A percentile compares a stretch with the other conserved stretches of the same genome.
phyloP scores from a whole-genome alignment of 2,797 vertebrate genomes.

The Glyptemys insculpta region DNA sequence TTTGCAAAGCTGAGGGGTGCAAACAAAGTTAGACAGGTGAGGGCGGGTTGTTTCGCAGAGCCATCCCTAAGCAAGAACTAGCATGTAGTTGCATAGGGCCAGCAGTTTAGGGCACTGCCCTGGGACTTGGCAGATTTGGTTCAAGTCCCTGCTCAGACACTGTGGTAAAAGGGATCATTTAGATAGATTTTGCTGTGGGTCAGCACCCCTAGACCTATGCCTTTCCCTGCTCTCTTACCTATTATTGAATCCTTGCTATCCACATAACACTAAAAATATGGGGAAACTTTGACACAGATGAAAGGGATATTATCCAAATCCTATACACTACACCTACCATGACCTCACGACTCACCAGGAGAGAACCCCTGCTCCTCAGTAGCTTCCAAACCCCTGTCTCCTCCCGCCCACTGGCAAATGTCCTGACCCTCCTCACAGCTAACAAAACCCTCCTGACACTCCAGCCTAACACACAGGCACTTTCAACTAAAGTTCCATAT shows the following conservation, averaged over 20 bases:
- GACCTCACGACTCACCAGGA: neutral
- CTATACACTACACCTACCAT: neutral
- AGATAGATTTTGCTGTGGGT: neutral
- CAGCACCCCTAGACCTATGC: neutral
- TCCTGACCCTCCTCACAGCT: no score
- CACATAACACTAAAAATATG: neutral
- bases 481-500: no score
- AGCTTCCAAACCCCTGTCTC: no score
- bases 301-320: neutral
- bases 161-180: neutral
- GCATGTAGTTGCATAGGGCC: neutral
- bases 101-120: neutral
- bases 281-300: neutral
- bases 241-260: neutral
- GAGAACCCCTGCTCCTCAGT: neutral
- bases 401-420: no score
- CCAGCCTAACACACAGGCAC: no score
- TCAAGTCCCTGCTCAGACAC: neutral
- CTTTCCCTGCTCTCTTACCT: neutral
- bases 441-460: no score
- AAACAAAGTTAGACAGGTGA: neutral
- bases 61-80: neutral
- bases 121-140: rapidly evolving
- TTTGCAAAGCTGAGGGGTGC: neutral
- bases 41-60: neutral